Evolutionary conservation across 2,797 vertebrate species (phyloP).

Genomic region (Cyprinella venusta): DNA sequence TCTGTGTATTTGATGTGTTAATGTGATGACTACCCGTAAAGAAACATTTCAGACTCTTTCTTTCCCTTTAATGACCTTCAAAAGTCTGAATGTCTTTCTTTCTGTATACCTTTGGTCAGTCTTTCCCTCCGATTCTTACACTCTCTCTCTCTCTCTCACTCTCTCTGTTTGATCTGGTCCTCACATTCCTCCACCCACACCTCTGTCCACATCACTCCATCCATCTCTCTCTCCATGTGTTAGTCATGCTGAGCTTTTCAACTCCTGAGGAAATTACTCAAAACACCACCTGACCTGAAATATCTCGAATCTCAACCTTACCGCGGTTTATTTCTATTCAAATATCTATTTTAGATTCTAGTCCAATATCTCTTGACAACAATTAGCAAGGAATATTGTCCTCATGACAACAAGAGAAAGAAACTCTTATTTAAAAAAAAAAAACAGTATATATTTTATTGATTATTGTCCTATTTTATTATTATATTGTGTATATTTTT

Average conservation of each 20-base stretch:
- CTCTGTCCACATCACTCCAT: conserved; percentile 54
- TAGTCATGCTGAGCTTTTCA: conserved; percentile 17
- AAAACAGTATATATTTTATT: background rate
- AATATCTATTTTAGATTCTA: background rate
- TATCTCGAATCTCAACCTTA: background rate
- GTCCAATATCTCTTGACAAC: background rate
- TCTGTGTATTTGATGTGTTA: background rate
- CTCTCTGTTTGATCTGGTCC: conserved; percentile 21
- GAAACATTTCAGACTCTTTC: conserved; percentile 24
- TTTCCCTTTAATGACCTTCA: conserved; percentile 37
- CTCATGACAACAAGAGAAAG: background rate
- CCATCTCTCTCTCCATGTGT: conserved; percentile 37
- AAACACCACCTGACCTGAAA: conserved; percentile 4
- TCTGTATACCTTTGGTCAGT: conserved; percentile 9
- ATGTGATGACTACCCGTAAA: background rate
- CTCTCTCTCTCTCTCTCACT: background rate
- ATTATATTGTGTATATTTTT: background rate
- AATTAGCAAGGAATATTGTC: background rate
- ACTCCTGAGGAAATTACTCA: background rate
- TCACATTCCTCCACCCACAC: conserved; percentile 15
- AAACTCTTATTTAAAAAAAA: background rate
- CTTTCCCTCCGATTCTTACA: background rate
- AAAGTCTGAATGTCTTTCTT: conserved; percentile 11
- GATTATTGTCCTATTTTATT: background rate
- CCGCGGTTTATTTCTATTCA: background rate